phyloP scores from a whole-genome alignment of 2,888 invertebrate species.

The Cylloceria caligata region DNA sequence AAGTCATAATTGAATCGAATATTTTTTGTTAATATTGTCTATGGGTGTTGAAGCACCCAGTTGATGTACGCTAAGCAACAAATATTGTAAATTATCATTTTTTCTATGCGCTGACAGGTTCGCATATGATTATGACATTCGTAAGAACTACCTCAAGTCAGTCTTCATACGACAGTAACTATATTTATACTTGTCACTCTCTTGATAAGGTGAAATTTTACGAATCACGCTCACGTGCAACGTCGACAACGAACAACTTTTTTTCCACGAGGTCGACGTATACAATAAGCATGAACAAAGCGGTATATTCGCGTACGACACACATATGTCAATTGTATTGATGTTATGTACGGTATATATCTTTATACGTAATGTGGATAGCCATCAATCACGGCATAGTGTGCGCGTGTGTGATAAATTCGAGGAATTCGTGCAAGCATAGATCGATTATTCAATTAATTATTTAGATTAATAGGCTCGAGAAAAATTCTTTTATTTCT shows the following conservation, averaged over 20 bases:
- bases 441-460: background rate
- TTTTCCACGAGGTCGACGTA: background rate
- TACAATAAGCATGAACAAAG: background rate
- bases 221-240: background rate
- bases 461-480: too few relatives aligned
- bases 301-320: background rate
- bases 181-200: background rate
- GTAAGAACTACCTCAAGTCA: background rate
- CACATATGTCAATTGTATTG: background rate
- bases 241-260: background rate
- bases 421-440: too few relatives aligned
- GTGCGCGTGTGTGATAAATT: background rate
- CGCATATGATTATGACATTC: background rate
- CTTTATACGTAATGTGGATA: background rate
- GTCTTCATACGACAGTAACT: background rate
- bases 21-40: too few relatives aligned
- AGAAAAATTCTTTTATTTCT: too few relatives aligned
- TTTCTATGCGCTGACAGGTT: background rate
- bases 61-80: too few relatives aligned
- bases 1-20: too few relatives aligned
- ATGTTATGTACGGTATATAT: background rate
- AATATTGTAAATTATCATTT: too few relatives aligned
- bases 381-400: background rate
- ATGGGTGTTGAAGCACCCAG: too few relatives aligned
- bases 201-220: background rate